Evolutionary conservation across 2,113 vertebrate species (phyloP), one percentile per base, ranked within the genome.

Genomic region (Salvator merianae): DNA sequence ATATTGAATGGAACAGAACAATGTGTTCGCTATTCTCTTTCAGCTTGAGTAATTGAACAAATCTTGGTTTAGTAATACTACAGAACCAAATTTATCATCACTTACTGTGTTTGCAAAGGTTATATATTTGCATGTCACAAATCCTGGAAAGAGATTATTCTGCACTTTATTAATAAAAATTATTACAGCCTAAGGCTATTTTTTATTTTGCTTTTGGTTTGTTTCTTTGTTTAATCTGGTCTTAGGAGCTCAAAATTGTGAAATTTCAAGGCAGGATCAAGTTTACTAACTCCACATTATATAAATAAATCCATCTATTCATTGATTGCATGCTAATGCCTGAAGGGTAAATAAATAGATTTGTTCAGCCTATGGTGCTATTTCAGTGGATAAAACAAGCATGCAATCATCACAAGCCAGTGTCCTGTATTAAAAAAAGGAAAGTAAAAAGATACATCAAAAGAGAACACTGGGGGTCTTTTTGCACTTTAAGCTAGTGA

Each of bases 211-310:
- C 16, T 14, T n/a, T 90, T 90, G 84, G 84, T 69, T 84, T 86
- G 38, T 90, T 87, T 3, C 18, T 59, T 59, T 18, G 55, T 59
- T 59, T 20, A 20, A 83, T 87, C 83, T 90, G 62, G 62, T 74
- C 12, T 91, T n/a, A 1, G 14, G 32, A 22, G 79, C 85, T 78
- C 90, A 80, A 66, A 76, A 84, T 82, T 86, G 79, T 88, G 87
- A 93, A 89, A 90, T 85, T 91, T 90, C 77, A 84, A 88, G 79
- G 43, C 62, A 75, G 84, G 62, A 89, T 93, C 91, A 90, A 68
- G 30, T 86, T 86, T 87, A 36, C 79, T 72, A 66, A 75, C 85
- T 77, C 82, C 85, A 66, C 75, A 88, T 79, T 86, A 90, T 88
- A 90, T 72, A 79, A 84, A 71, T 62, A 84, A 72, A 92, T 88